Conservation (phyloP, 2,888 invertebrate species). For the Cartodere bifasciata region DNA sequence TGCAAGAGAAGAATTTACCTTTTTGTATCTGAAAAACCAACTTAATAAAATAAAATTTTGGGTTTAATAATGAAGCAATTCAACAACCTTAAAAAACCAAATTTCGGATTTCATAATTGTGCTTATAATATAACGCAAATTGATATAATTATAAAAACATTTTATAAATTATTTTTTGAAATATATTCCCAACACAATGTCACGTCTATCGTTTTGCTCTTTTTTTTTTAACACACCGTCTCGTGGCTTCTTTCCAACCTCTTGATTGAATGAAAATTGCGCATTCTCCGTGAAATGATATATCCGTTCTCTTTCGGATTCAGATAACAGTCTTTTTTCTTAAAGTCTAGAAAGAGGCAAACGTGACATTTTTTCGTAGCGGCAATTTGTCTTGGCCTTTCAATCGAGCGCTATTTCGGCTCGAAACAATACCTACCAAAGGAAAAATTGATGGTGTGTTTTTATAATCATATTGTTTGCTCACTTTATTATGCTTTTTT, state of each 20-base stretch:
- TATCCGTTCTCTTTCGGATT: conserved; percentile 28
- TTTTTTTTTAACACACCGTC: too few species aligned
- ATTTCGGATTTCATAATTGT: too few species aligned
- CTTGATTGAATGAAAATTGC: conserved; percentile 33
- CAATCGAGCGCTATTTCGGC: not conserved
- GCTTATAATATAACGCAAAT: too few species aligned
- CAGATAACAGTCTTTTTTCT: conserved; percentile 27
- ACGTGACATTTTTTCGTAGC: conserved; percentile 27
- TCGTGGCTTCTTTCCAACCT: conserved; percentile 24
- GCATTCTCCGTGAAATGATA: conserved; percentile 32
- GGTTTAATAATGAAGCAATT: too few species aligned
- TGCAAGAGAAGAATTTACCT: too few species aligned
- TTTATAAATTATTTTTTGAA: too few species aligned
- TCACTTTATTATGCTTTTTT: conserved; percentile 2
- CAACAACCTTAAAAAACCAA: too few species aligned
- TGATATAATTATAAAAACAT: too few species aligned
- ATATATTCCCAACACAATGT: too few species aligned
- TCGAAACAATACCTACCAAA: not conserved
- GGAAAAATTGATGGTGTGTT: not conserved
- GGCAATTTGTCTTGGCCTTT: conserved; percentile 23
- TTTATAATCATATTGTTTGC: conserved; percentile 3
- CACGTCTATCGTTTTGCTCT: too few species aligned
- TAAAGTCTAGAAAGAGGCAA: conserved; percentile 17
- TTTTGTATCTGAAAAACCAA: too few species aligned
- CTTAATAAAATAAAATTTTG: too few species aligned